These are phyloP conservation scores for Microctonus hyperodae DNA, from an alignment of 2,888 invertebrate species.

Conservation along the genomic window DNA sequence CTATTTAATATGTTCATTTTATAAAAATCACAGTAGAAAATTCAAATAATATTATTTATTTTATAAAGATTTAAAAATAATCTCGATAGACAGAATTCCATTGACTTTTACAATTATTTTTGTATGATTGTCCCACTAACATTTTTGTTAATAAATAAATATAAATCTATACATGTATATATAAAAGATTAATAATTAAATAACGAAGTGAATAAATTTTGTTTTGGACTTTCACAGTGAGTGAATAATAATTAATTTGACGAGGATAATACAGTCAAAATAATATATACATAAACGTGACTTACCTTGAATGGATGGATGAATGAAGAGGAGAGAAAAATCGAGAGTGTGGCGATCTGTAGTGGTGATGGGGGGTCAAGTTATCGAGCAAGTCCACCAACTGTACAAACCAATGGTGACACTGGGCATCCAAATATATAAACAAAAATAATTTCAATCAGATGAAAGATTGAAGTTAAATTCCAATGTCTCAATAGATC, in stretches of 20 bases:
- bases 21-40: no score
- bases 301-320: background rate
- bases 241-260: background rate
- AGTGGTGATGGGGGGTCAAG: conserved; percentile 1
- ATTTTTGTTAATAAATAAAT: no score
- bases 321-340: background rate
- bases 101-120: no score
- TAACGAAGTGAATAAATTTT: no score
- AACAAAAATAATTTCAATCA: conserved; percentile 13
- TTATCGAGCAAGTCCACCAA: conserved; percentile 6
- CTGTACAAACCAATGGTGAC: conserved; percentile 5
- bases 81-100: no score
- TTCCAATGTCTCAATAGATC: conserved; percentile 8
- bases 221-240: no score
- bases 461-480: conserved; percentile 15
- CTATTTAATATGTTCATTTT: no score
- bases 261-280: background rate
- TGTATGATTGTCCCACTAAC: no score
- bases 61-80: no score
- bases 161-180: background rate
- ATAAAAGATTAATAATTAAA: no score
- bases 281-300: background rate
- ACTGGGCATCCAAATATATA: conserved; percentile 14
- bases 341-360: background rate
- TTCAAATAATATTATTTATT: no score